Evolutionary conservation across 2,113 vertebrate genomes (phyloP), one percentile per base, ranked within the genome.

Genomic region (Oreotrochilus melanogaster): DNA sequence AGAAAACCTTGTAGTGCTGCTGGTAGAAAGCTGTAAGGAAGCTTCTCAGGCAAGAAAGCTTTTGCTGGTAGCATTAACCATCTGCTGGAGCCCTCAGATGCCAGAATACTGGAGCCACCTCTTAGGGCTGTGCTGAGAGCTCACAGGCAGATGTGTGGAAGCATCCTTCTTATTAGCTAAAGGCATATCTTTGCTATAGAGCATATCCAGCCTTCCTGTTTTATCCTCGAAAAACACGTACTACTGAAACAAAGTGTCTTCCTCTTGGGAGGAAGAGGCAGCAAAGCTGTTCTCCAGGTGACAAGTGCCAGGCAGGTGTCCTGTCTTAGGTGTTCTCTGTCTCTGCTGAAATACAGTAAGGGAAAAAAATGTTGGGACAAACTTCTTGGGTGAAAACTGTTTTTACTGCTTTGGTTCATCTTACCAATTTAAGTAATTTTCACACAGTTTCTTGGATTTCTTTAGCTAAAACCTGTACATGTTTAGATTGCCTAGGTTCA

Each of bases 131-230:
- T 53, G 17, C 56, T 78, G 42, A 30, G 39, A 86, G 28, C 51
- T 66, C 11, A 8, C 4, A 23, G 37, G 19, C 9, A 33, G 25
- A 6, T 47, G n/a, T 14, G 45, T 60, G 24, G 62, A 74, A 74
- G 27, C 48, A 19, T 53, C 33, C 10, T 91, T 35, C 5, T 31
- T 0, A 0, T 69, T 43, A 78, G 14, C 15, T 5, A 11, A 51
- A 61, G 17, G 12, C 1, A 0, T 7, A 1, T 14, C 25, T 64
- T 76, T 3, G 3, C 37, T 35, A 2, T 18, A 35, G 7, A 53
- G 17, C 42, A 53, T 16, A 8, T 11, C 31, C 0, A 71, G 5
- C 11, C 0, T 3, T 64, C 0, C 1, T 39, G 31, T 22, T 82
- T 71, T 39, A 19, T 61, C 17, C 56, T 51, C 24, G 28, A 37